Conservation (phyloP, 2,797 vertebrate species). For the Netta rufina region DNA sequence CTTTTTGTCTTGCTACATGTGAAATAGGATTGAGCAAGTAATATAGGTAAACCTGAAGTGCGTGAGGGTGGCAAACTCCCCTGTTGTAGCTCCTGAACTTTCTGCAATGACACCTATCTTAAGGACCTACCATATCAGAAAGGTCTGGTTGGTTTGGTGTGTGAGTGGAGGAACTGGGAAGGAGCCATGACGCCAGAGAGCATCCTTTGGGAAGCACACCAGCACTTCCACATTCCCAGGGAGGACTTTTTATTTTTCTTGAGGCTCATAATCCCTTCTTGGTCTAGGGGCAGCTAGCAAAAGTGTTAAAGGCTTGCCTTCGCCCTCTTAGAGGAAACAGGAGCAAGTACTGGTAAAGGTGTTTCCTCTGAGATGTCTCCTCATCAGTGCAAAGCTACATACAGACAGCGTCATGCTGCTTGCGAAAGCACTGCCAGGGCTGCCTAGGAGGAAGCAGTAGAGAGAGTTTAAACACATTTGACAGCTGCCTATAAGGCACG, state of each 20-base stretch:
- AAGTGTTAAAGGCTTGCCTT: background rate
- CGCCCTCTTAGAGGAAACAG: background rate
- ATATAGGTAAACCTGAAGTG: background rate
- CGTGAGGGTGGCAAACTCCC: background rate
- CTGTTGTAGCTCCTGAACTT: background rate
- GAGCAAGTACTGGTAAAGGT: background rate
- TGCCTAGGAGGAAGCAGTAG: background rate
- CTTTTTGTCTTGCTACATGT: background rate
- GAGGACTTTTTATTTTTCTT: background rate
- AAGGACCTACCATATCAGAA: background rate
- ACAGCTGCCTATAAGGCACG: slow-evolving; percentile 38
- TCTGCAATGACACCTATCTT: background rate
- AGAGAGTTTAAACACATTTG: background rate
- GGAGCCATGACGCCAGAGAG: background rate
- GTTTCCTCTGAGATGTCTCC: background rate
- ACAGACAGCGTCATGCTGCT: background rate
- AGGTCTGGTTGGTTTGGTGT: background rate
- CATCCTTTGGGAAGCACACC: background rate
- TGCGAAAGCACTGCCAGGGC: background rate
- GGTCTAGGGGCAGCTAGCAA: background rate
- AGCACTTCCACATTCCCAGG: background rate
- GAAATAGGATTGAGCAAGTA: background rate
- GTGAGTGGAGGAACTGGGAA: background rate
- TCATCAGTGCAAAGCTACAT: background rate
- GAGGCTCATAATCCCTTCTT: background rate